Evolutionary conservation across 2,797 vertebrate species (phyloP), one percentile per base, ranked within the genome.

Genomic region (Coranthus polyacanthus): DNA sequence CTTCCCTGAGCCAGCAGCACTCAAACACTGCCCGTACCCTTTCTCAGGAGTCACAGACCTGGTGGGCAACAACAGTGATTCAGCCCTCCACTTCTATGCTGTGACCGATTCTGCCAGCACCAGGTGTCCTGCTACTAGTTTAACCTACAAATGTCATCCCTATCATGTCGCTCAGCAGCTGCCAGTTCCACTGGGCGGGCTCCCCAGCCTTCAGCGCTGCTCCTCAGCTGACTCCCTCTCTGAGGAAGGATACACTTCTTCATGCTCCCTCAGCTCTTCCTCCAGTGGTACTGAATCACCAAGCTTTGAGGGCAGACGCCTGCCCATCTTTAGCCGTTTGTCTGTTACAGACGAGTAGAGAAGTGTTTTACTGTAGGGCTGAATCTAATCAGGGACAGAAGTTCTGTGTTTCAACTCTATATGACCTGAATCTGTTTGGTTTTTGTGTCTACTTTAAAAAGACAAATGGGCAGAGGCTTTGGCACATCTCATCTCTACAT

Each of bases 281-380:
- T 90, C 83, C 79, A 85, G 86, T 4, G 94, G 94, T 21, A 88
- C 93, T 0, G 94, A 95, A 47, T 96, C 95, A 0, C 94, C 95
- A 0, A 92, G 91, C 64, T 86, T 93, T 0, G 95, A 95, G 57
- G 91, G 88, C 43, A 82, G 89, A 0, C 92, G 96, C 0, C 93
- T 97, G 65, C 96, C 96, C 45, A 97, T 97, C 85, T 97, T 97
- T 72, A 97, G 96, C 77, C 93, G 94, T 44, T 89, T 96, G 66
- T 96, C 95, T 0, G 84, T 96, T 12, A 92, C 94, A 11, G 95
- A 96, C 38, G 90, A 93, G 76, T 94, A 93, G 78, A 29, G 44
- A 18, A n/a, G 18, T 45, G 17, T 58, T 84, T 84, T 38, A 79
- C 78, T 59, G 45, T 1, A 1, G 21, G 42, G 72, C 79, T 72